Percentiles rank a stretch among this genome's conserved stretches.
Conservation (phyloP, 2,797 vertebrate genomes). For the Rhyacichthys aspro region DNA sequence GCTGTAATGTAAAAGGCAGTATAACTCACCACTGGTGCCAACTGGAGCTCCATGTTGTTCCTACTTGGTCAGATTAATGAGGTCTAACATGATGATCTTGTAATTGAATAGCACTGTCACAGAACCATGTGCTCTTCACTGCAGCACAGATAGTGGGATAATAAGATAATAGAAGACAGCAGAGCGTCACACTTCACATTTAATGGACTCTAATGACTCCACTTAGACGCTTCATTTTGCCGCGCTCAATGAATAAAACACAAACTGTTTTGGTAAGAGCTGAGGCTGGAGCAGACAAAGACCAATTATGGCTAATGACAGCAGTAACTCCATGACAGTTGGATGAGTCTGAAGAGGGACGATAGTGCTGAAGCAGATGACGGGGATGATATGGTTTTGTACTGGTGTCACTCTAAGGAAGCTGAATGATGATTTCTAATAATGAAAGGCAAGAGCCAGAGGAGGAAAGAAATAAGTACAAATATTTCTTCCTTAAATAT, state of each 20-base stretch:
- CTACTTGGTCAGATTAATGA: constrained; percentile 59
- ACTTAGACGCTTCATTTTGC: constrained; percentile 69
- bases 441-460: too few relatives aligned
- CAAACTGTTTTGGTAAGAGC: constrained; percentile 67
- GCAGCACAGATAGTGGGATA: constrained; percentile 19
- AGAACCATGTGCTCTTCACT: constrained; percentile 12
- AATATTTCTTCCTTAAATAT: too few relatives aligned
- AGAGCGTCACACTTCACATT: constrained; percentile 59
- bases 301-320: constrained; percentile 55
- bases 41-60: constrained; percentile 17
- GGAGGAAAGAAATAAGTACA: too few relatives aligned
- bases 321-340: constrained; percentile 52
- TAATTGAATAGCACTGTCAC: constrained; percentile 13
- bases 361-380: constrained; percentile 49
- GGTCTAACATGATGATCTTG: background rate
- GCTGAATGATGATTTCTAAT: too few relatives aligned
- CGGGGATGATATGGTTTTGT: constrained; percentile 4
- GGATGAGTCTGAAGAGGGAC: constrained; percentile 54
- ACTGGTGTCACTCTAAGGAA: too few relatives aligned
- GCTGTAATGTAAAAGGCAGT: background rate
- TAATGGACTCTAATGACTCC: constrained; percentile 71
- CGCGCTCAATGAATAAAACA: constrained; percentile 57
- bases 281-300: constrained; percentile 49
- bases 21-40: background rate
- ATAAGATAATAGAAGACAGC: constrained; percentile 45